A percentile compares a stretch with the other conserved stretches of the same genome.
phyloP scores from a whole-genome alignment of 2,113 vertebrate species.

The Euleptes europaea region DNA sequence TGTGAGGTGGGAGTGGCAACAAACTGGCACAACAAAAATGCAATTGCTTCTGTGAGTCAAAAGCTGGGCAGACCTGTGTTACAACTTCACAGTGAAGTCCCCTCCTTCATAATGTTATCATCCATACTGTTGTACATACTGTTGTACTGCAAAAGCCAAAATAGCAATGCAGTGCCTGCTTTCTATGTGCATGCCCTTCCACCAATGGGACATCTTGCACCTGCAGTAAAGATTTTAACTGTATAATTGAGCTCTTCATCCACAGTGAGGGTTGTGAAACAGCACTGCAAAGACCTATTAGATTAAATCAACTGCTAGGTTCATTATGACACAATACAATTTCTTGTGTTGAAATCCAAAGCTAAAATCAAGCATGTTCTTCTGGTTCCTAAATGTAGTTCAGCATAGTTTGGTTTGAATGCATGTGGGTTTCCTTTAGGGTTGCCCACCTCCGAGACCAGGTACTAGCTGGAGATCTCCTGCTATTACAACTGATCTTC shows the following conservation, averaged over 20 bases:
- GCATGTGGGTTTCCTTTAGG: neutral
- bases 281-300: neutral
- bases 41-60: neutral
- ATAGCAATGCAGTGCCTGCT: neutral
- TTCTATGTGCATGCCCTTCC: neutral
- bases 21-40: neutral
- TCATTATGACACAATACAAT: neutral
- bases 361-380: neutral
- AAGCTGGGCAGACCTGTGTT: neutral
- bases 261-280: neutral
- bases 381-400: neutral
- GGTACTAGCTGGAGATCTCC: too few species aligned
- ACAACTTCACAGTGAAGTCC: accelerated
- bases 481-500: too few species aligned
- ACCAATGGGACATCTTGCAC: neutral
- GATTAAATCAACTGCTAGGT: neutral
- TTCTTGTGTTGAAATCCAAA: neutral
- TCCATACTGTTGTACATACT: neutral
- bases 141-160: neutral
- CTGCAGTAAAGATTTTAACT: neutral
- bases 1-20: neutral
- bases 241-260: neutral
- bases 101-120: accelerated
- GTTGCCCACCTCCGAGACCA: too few species aligned
- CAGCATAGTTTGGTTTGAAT: neutral